Conservation (phyloP, 1,140 invertebrate genomes). For the Lepeophtheirus salmonis region DNA sequence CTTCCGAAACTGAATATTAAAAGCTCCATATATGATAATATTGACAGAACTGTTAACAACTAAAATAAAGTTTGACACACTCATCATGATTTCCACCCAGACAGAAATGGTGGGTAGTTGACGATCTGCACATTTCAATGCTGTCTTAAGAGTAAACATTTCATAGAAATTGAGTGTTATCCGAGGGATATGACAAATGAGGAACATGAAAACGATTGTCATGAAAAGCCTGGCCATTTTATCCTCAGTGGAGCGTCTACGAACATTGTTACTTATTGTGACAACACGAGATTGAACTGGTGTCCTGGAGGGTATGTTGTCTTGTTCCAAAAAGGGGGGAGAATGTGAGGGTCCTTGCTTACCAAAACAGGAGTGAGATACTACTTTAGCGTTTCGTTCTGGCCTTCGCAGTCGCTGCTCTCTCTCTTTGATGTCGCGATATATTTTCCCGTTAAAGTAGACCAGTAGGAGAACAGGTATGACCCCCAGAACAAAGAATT, state of each 20-base stretch:
- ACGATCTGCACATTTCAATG: not conserved
- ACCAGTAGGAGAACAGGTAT: slow-evolving; percentile 3
- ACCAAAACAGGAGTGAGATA: not conserved
- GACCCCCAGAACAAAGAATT: slow-evolving; percentile 9
- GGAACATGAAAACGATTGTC: slow-evolving; percentile 1
- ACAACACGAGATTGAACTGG: not conserved
- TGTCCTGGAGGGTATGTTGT: not conserved
- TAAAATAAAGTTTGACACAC: not conserved
- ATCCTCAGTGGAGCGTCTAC: slow-evolving; percentile 1
- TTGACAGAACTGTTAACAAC: slow-evolving; percentile 10
- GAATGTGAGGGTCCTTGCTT: not conserved
- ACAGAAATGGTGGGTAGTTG: not conserved
- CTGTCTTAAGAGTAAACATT: slow-evolving; percentile 2
- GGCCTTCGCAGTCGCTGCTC: not conserved
- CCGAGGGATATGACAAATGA: not conserved
- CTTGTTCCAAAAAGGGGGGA: too few relatives aligned
- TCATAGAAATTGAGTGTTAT: slow-evolving; percentile 10
- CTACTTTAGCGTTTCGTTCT: not conserved
- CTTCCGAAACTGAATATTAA: not conserved
- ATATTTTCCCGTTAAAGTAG: slow-evolving; percentile 14
- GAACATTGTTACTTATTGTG: not conserved
- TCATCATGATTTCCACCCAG: slow-evolving; percentile 6
- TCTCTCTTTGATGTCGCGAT: slow-evolving; percentile 6
- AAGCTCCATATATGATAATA: slow-evolving; percentile 6
- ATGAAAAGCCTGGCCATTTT: slow-evolving; percentile 10